Percentiles rank a stretch among this genome's conserved stretches.
Evolutionary conservation across 2,113 vertebrate species (phyloP).

Genomic region (Pampusana beccarii): DNA sequence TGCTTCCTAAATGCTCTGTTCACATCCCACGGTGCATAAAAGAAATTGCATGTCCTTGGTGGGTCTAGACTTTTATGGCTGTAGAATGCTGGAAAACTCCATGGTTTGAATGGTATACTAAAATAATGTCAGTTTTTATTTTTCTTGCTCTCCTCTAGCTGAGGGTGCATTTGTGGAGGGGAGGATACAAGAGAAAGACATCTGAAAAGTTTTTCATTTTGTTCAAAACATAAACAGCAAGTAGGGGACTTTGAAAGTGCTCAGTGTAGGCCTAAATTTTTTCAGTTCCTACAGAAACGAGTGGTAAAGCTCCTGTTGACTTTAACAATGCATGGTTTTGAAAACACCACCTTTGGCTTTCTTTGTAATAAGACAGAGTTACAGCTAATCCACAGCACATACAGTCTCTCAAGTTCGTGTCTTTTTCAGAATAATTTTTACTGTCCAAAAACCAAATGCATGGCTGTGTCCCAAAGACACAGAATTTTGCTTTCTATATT

Average conservation of each 20-base stretch:
- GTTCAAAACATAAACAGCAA: neutral
- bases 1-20: neutral
- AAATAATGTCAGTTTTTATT: neutral
- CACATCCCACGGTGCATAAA: neutral
- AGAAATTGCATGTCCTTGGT: neutral
- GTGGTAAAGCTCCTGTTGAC: neutral
- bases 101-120: neutral
- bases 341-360: neutral
- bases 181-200: neutral
- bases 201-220: neutral
- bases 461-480: neutral
- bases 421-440: neutral
- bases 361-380: neutral
- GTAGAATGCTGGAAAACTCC: neutral
- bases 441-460: neutral
- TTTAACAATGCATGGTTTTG: neutral
- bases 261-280: neutral
- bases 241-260: neutral
- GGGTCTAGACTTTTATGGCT: neutral
- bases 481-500: neutral
- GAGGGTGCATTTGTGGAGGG: neutral
- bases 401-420: neutral
- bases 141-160: neutral
- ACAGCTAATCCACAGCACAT: neutral
- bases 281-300: neutral